phyloP scores from a whole-genome alignment of 2,888 invertebrate species.

The Ichneumon xanthorius region DNA sequence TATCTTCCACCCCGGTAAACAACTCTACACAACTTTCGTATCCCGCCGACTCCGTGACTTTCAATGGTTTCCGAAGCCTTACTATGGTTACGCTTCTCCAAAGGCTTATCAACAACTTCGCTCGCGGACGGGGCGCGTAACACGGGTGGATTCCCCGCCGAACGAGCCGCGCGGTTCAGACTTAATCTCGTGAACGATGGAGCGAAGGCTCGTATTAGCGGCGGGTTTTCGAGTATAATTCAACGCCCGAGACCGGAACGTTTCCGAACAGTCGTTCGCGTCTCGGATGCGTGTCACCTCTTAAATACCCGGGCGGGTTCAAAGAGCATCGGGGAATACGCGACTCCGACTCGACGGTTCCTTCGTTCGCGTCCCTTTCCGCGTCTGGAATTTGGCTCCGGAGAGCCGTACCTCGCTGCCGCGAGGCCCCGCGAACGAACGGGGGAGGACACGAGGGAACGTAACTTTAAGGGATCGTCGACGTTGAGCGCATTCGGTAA shows the following conservation, averaged over 20 bases:
- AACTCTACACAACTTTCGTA: background rate
- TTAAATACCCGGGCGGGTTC: slow-evolving; percentile 26
- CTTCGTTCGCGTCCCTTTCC: background rate
- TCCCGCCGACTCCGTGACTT: background rate
- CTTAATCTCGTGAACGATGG: slow-evolving; percentile 20
- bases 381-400: slow-evolving; percentile 28
- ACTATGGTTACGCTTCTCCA: background rate
- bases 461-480: slow-evolving; percentile 41
- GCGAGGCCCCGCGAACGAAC: background rate
- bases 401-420: slow-evolving; percentile 13
- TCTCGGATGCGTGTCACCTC: slow-evolving; percentile 43
- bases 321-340: slow-evolving; percentile 22
- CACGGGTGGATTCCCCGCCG: slow-evolving; percentile 36
- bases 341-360: background rate
- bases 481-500: slow-evolving; percentile 53
- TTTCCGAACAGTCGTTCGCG: slow-evolving; percentile 66
- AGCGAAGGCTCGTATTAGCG: slow-evolving; percentile 67
- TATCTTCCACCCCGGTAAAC: no score
- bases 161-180: slow-evolving; percentile 15
- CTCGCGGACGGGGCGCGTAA: slow-evolving; percentile 12
- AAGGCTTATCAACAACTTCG: background rate
- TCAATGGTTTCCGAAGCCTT: background rate
- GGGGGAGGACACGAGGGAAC: slow-evolving; percentile 38
- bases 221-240: slow-evolving; percentile 63
- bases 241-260: slow-evolving; percentile 62